Percentiles rank a stretch among this genome's conserved stretches.
These are phyloP conservation scores for Tricholaema leucomelas DNA, from an alignment of 2,113 vertebrate genomes.

Conservation along the genomic window DNA sequence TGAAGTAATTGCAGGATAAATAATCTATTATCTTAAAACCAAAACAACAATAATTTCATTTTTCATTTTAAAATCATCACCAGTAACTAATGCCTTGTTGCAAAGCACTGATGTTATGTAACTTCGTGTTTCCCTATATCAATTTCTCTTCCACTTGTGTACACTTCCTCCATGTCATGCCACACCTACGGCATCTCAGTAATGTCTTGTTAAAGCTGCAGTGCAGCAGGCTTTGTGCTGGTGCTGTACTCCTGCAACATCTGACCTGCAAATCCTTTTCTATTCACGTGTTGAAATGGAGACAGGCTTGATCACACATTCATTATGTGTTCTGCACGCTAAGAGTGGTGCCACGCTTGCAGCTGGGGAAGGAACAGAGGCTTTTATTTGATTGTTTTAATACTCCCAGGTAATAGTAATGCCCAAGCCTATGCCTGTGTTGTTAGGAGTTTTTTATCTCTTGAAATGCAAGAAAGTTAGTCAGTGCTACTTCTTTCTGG, in stretches of 20 bases:
- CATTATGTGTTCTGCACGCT: accelerated
- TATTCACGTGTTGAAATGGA: background rate
- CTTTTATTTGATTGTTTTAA: background rate
- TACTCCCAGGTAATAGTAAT: background rate
- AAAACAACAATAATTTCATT: no score
- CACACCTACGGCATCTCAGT: background rate
- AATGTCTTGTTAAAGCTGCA: background rate
- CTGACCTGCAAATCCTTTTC: background rate
- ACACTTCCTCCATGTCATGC: background rate
- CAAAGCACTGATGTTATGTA: constrained; percentile 9
- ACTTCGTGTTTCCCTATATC: background rate
- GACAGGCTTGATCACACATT: background rate
- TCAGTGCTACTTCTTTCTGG: background rate
- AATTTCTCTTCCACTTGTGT: constrained; percentile 14
- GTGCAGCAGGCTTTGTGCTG: accelerated
- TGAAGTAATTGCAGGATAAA: background rate
- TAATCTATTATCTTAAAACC: background rate
- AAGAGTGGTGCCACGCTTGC: background rate
- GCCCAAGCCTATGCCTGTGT: background rate
- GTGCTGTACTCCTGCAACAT: background rate
- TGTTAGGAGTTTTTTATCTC: background rate
- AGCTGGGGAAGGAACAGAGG: background rate
- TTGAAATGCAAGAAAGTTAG: background rate
- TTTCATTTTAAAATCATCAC: background rate
- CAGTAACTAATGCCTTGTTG: background rate